A percentile compares a stretch with the other conserved stretches of the same genome.
phyloP scores from a whole-genome alignment of 2,113 vertebrate genomes.

The Microtus richardsoni region DNA sequence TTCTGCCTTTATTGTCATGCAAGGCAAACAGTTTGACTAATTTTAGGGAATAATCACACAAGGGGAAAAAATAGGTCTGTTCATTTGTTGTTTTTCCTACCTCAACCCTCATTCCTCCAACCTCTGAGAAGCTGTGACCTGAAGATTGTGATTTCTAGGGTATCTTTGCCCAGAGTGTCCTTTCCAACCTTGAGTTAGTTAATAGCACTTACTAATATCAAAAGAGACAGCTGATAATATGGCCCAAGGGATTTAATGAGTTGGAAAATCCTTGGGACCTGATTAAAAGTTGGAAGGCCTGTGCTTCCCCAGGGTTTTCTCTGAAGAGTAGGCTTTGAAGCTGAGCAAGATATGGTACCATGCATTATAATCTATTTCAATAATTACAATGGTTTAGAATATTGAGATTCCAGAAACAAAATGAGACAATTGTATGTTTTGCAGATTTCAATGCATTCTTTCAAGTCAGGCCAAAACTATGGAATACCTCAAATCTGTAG shows the following conservation, averaged over 20 bases:
- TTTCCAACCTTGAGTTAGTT: background rate
- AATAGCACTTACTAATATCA: background rate
- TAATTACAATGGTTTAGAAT: background rate
- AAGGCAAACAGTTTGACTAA: background rate
- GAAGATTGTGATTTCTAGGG: background rate
- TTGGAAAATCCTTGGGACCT: constrained; percentile 9
- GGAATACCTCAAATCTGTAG: background rate
- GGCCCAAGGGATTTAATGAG: background rate
- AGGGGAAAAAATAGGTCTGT: background rate
- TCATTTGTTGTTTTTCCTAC: background rate
- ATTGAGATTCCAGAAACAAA: background rate
- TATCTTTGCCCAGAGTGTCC: background rate
- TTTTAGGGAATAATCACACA: background rate
- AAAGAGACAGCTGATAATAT: background rate
- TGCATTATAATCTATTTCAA: background rate
- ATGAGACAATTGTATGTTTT: background rate
- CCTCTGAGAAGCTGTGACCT: background rate
- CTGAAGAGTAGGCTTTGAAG: background rate
- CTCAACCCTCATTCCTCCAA: background rate
- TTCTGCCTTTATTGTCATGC: background rate
- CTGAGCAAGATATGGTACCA: background rate
- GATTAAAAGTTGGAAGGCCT: constrained; percentile 2
- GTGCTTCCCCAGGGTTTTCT: background rate
- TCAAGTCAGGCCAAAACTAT: background rate
- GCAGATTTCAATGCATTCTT: background rate